These are phyloP conservation scores for Lytechinus pictus DNA, from an alignment of 35 echinoderm and acorn worm species.

Conservation along the genomic window DNA sequence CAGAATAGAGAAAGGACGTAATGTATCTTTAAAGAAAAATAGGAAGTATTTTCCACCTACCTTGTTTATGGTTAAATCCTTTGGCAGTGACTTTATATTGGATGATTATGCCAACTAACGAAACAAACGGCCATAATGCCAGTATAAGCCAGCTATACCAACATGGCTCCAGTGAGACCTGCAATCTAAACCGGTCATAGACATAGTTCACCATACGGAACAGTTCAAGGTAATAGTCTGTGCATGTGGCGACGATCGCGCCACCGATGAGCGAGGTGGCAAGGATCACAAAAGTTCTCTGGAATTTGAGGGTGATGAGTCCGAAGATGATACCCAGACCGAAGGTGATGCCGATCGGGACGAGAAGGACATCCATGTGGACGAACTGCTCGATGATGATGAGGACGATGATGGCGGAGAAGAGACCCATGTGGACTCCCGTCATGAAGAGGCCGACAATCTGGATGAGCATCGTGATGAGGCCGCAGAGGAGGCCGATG, in stretches of 20 bases:
- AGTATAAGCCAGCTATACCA: slow-evolving; percentile 96
- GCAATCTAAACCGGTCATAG: slow-evolving; percentile 66
- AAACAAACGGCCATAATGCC: slow-evolving; percentile 82
- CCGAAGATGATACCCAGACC: slow-evolving; percentile 57
- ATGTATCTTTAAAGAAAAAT: no score
- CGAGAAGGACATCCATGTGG: slow-evolving; percentile 49
- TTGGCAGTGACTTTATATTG: slow-evolving; percentile 85
- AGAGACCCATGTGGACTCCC: slow-evolving; percentile 87
- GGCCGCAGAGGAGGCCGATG: slow-evolving; percentile 82
- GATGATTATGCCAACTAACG: slow-evolving; percentile 79
- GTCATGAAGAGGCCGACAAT: slow-evolving; percentile 94
- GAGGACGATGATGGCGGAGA: slow-evolving; percentile 67
- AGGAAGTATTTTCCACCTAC: slow-evolving; percentile 53
- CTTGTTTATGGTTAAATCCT: slow-evolving; percentile 93
- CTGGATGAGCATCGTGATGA: slow-evolving; percentile 96
- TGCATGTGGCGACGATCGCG: slow-evolving; percentile 71
- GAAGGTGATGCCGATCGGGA: slow-evolving; percentile 63
- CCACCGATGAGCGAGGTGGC: slow-evolving; percentile 82
- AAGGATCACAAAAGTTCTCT: slow-evolving; percentile 69
- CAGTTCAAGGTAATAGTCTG: slow-evolving; percentile 89
- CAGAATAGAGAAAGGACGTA: no score
- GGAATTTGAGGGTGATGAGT: slow-evolving; percentile 76
- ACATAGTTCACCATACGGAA: slow-evolving; percentile 86
- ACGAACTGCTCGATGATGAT: slow-evolving; percentile 84
- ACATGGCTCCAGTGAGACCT: slow-evolving; percentile 59